Evolutionary conservation across 2,113 vertebrate genomes (phyloP), one percentile per base, ranked within the genome.

Genomic region (Sander lucioperca): DNA sequence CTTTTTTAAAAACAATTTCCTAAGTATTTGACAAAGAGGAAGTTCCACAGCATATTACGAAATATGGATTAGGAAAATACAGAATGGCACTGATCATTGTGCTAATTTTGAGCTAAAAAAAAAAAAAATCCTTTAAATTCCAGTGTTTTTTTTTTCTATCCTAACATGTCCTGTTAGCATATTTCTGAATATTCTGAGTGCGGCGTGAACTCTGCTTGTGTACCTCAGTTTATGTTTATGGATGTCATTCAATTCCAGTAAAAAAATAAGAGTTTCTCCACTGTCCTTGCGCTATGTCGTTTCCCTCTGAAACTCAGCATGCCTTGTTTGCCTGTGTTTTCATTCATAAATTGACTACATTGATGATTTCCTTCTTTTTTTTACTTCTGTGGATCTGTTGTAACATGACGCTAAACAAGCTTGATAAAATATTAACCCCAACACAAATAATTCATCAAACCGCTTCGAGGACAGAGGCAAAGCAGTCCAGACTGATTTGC

Each of bases 371-470:
- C 39, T 33, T 33, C 5, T 33, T 39, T 39, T 39, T 21, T 65
- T 62, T 6, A 56, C 47, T 64, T 47, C n/a, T 50, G 19, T 57
- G 64, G 33, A 51, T 47, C 71, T 16, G 53, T 14, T 14, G 93
- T 86, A 91, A 94, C 73, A 30, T 23, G 88, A 94, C 39, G 25
- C 92, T 62, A n/a, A 76, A 84, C 78, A 74, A 45, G 81, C 80
- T 12, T 33, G 51, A 85, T 91, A 48, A 91, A 93, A 92, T 88
- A 91, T 92, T 92, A 77, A 92, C 86, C 68, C 50, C 1, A 25
- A 11, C 68, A 73, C 87, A 88, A 92, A 94, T 93, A 91, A 91
- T 92, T 88, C 18, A 93, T 90, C 72, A 79, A 85, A 88, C 63
- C 13, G 64, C 86, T 57, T 53, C 21, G 27, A 72, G 69, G 43